Evolutionary conservation across 2,797 vertebrate genomes (phyloP), one percentile per base, ranked within the genome.

Genomic region (Pseudocheirus occidentalis): DNA sequence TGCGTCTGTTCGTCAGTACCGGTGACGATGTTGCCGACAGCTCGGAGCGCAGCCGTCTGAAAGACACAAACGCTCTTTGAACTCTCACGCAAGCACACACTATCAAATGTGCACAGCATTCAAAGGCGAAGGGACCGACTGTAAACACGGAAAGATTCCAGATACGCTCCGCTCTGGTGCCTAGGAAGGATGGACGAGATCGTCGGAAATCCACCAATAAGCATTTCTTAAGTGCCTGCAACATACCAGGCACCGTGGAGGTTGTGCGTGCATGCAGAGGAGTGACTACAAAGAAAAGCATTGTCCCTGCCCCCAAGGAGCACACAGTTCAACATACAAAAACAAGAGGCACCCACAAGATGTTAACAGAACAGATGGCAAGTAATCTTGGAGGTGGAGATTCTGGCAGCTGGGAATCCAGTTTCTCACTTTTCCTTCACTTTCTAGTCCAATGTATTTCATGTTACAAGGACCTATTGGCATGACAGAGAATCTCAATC

Each of bases 1-100:
- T 99, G 99, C 52, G 99, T 99, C 98, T 99, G 99, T 97, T 99
- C 99, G 46, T 99, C 99, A 21, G 99, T 99, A 96, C 99, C 99
- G 3, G 99, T 99, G 98, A 99, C 99, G 24, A 99, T 99, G 98
- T 99, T 99, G 34, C 99, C 99, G 97, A 99, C 99, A 28, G 99
- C 99, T 96, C 99, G 99, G 97, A 99, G 99, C 0, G 99, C 99
- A 93, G 99, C 99, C 1, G 99, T 99, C 99, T 99, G 98, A 57
- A 98, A 98, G 5, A 96, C 10, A 95, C 90, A 81, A 95, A 95
- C 11, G 34, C 1, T 54, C 50, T 4, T 0, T 90, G 28, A n/a
- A 31, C 28, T n/a, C 29, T 29, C 24, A 4, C 12, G 40, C 21
- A 0, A 50, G 34, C 50, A 27, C 3, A 90, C 7, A 55, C 14